Percentiles rank a stretch among this genome's conserved stretches.
Conservation (phyloP, 2,797 vertebrate genomes). For the Sebastes umbrosus region DNA sequence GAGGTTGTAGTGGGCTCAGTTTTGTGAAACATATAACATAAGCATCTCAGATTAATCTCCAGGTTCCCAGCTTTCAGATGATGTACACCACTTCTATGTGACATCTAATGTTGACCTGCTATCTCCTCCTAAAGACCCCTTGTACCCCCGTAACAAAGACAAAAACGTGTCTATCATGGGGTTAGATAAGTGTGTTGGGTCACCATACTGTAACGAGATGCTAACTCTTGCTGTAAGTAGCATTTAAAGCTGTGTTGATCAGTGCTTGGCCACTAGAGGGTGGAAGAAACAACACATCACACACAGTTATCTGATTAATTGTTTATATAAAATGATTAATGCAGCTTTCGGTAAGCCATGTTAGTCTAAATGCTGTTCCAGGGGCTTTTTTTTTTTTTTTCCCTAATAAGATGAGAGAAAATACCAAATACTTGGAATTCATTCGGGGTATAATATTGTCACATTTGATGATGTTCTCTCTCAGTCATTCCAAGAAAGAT, state of each 20-base stretch:
- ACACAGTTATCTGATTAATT: background rate
- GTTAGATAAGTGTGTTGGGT: background rate
- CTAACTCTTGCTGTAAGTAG: background rate
- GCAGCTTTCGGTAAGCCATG: background rate
- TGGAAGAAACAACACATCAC: background rate
- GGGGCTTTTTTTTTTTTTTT: background rate
- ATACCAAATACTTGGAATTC: background rate
- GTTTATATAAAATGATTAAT: background rate
- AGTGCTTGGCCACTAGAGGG: background rate
- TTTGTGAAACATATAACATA: too few species aligned
- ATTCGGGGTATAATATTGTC: background rate
- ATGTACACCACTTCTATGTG: too few species aligned
- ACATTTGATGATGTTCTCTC: background rate
- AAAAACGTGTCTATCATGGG: too few species aligned
- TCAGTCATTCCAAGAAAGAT: background rate
- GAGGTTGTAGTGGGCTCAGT: too few species aligned
- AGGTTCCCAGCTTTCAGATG: too few species aligned
- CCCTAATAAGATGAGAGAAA: background rate
- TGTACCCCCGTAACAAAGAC: fast-evolving
- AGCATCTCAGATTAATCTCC: too few species aligned
- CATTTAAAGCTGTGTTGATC: background rate
- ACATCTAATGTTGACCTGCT: too few species aligned
- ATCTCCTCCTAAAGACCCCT: too few species aligned
- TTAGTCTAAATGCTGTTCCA: background rate
- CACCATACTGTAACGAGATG: background rate